Base-by-base conservation (phyloP, 2,888 invertebrate species). In the Polydrusus cervinus region DNA sequence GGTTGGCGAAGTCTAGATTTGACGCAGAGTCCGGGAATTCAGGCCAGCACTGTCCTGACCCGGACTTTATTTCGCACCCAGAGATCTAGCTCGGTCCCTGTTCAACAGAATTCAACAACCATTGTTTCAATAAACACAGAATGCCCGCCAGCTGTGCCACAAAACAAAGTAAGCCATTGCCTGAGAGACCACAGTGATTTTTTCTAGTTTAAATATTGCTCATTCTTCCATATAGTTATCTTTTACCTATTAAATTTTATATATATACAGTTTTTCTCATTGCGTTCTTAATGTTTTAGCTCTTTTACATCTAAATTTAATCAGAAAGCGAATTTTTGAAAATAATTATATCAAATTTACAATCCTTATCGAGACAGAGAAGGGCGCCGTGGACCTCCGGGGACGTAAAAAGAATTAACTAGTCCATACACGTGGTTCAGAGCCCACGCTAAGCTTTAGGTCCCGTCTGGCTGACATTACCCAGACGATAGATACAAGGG, bases 81-180 rank as follows among this genome's bases (percentile, higher is more conserved):
- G 85, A 88, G 92, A 77, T 91, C 91, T 85, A 91, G 90, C 83
- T 92, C 91, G 60, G 90, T 92, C 87, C 91, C 92, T 62, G 86
- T 86, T 78, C 86, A 85, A 81, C 85, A 86, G 84, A 86, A 82
- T 73, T 79, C 80, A 74, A 79, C 80, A 75, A 60, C 57, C 38
- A 81, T 81, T 76, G 78, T 80, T 74, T 77, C 68, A 53, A 69
- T 81, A 79, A 80, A 82, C 79, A 82, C 82, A 79, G 84, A 83
- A 80, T 84, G 84, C 81, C 82, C 83, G 66, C 82, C 83, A 69
- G 75, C 79, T 62, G 76, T 80, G 78, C 78, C 79, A 81, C 81
- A 84, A 73, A 79, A 85, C 82, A 87, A 87, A 87, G 87, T 87
- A 87, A 87, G 87, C 67, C 73, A 65, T 49, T 65, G 66, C 71